Base-by-base conservation (phyloP, 2,113 vertebrate species). In the Colossoma macropomum region DNA sequence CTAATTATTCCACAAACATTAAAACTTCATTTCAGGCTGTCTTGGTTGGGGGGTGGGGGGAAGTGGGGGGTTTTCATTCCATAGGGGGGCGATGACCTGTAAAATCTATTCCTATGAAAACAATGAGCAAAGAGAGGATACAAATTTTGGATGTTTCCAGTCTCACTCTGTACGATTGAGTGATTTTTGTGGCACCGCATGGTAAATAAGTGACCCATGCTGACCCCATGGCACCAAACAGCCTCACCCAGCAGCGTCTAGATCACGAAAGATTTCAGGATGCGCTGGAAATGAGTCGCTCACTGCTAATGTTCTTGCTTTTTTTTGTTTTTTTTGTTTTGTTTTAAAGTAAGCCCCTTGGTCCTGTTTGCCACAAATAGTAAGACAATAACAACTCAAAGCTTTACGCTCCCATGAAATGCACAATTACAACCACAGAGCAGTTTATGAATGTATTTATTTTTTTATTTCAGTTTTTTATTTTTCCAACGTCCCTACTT, bases 1-100 rank as follows among this genome's bases (percentile, higher is more conserved):
- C 90, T 91, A 93, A 93, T 93, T 92, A 91, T 85, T 84, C 84
- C 80, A 76, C 87, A 91, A 92, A 92, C 92, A 93, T 91, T 92
- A 89, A 91, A 91, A 91, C 86, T 81, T 83, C 80, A 90, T 89
- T 91, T 77, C 76, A 60, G 75, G 38, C 73, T 83, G 32, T 60
- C 81, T 83, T 75, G 60, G 28, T 65, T 52, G 73, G 27, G 27
- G 68, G 28, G 82, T 4, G 1, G 0, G 45, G 30, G 48, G 50
- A 56, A 21, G 52, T 19, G 63, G 28, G 63, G 63, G 15, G 2
- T 15, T 28, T 9, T 65, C 27, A 65, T 65, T 65, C 12, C 27
- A 15, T 65, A 13, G 25, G 77, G 41, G 41, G 74, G 71, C 80
- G 78, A 81, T 86, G 82, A 81, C 65, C 81, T 80, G 77, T 69